Base-by-base conservation (phyloP, 2,797 vertebrate genomes). In the Micromesistius poutassou region DNA sequence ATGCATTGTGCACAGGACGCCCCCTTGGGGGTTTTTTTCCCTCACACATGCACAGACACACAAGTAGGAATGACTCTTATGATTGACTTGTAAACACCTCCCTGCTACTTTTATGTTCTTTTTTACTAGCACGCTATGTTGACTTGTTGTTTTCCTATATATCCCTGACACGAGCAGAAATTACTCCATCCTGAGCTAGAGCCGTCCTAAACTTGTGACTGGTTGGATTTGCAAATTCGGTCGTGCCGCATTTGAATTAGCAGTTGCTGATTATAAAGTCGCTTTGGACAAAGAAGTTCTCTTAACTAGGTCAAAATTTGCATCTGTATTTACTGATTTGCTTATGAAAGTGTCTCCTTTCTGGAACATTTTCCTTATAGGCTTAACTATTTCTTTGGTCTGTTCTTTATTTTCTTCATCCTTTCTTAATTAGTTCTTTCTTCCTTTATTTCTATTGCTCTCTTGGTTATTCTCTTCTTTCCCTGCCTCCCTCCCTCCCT, bases 401-500 rank as follows among this genome's bases (percentile, higher is more conserved):
- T 25, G 55, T 62, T n/a, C 55, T 25, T 62, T 62, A 22, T 9
- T 62, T 13, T 1, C 55, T 62, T 62, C 8, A 22, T 66, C 28
- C 25, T 66, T 66, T 66, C 62, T 66, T 66, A 25, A 28, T 66
- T 66, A 1, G 62, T 66, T 66, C 14, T 66, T 10, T 66, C n/a
- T 66, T 28, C 30, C 46, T n/a, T 28, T 40, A 5, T 76, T 30
- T 35, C 12, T 70, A 33, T 74, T 19, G 36, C 75, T 68, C 28
- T 33, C 55, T 50, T 62, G n/a, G 25, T n/a, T 25, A 46, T 30
- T 70, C 22, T 33, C 25, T 42, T 50, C 19, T 30, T 40, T 16
- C 28, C 28, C 55, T 50, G 16, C 68, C 75, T 76, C n/a, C 8
- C 87, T 87, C 80, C 78, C 79, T 78, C 77, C 76, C 73, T 50